Evolutionary conservation across 2,888 invertebrate genomes (phyloP).

Genomic region (Drosophila vallismaia): DNA sequence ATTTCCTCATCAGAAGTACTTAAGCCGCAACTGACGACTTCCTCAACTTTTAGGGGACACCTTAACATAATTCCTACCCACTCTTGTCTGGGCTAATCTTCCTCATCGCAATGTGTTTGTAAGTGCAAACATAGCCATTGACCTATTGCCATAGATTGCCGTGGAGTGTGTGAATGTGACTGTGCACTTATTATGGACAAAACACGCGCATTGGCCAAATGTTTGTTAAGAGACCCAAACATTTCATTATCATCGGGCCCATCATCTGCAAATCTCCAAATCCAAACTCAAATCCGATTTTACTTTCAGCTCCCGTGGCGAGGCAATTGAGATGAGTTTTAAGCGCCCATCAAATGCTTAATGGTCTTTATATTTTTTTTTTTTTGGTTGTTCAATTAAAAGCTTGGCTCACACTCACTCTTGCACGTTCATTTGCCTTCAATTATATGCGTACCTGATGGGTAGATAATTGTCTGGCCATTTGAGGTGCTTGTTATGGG

Average conservation of each 20-base stretch:
- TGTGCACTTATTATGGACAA: slow-evolving; percentile 38
- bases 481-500: slow-evolving; percentile 52
- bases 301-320: slow-evolving; percentile 47
- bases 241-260: slow-evolving; percentile 65
- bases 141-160: slow-evolving; percentile 68
- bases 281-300: slow-evolving; percentile 16
- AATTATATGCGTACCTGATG: slow-evolving; percentile 47
- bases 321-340: slow-evolving; percentile 66
- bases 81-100: slow-evolving; percentile 19
- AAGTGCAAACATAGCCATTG: slow-evolving; percentile 62
- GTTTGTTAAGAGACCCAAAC: slow-evolving; percentile 50
- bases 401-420: slow-evolving; percentile 52
- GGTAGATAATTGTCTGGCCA: slow-evolving; percentile 37
- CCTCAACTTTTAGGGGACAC: slow-evolving; percentile 12
- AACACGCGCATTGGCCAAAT: slow-evolving; percentile 55
- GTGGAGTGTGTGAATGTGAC: slow-evolving; percentile 3
- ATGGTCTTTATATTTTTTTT: slow-evolving; percentile 46
- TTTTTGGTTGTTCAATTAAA: slow-evolving; percentile 72
- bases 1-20: slow-evolving; percentile 23
- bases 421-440: slow-evolving; percentile 34
- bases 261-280: slow-evolving; percentile 29
- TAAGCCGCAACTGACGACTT: slow-evolving; percentile 13
- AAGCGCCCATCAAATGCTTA: slow-evolving; percentile 58
- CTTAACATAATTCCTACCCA: not conserved
- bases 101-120: slow-evolving; percentile 24